These are phyloP conservation scores for Andinoacara biseriatus DNA, from an alignment of 2,113 vertebrate genomes.

Conservation along the genomic window DNA sequence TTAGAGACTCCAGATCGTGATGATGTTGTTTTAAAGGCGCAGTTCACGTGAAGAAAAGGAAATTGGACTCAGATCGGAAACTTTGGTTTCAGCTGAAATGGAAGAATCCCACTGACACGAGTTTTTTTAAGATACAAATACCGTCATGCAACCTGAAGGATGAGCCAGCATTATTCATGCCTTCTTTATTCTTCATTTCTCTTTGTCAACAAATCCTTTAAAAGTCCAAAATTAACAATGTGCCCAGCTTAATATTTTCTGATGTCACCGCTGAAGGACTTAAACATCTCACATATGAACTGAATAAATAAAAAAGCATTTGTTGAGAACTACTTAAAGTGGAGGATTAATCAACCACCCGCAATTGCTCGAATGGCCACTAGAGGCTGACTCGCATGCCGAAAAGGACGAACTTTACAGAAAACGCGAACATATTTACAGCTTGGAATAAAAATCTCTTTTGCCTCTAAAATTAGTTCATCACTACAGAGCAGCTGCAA, in stretches of 20 bases:
- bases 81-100: background rate
- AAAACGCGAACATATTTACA: no score
- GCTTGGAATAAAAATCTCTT: background rate
- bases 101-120: background rate
- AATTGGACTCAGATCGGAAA: background rate
- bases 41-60: slow-evolving; percentile 13
- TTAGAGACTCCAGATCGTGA: background rate
- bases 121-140: background rate
- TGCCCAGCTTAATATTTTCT: background rate
- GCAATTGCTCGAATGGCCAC: background rate
- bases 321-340: background rate
- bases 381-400: background rate
- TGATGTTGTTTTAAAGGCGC: slow-evolving; percentile 6
- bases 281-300: background rate
- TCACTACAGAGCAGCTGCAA: no score
- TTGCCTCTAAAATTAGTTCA: background rate
- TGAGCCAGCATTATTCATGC: background rate
- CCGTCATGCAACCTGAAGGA: background rate
- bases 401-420: background rate
- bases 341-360: background rate
- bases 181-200: background rate
- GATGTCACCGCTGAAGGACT: background rate
- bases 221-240: background rate
- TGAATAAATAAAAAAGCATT: background rate
- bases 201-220: background rate